Evolutionary conservation across 2,113 vertebrate species (phyloP).

Genomic region (Gambusia affinis): DNA sequence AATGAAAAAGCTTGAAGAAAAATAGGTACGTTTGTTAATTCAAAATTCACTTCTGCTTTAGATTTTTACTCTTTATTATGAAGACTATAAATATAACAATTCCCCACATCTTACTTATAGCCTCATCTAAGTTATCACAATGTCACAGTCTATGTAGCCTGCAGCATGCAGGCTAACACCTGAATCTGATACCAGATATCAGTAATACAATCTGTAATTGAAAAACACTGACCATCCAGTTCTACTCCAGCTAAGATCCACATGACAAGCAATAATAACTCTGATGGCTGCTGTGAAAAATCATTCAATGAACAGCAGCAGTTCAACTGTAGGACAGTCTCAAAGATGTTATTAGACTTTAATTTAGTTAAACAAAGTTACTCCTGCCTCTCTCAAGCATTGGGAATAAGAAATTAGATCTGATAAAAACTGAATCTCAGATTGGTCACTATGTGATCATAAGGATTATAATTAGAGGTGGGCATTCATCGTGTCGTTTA

Average conservation of each 20-base stretch:
- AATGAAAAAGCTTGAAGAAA: neutral
- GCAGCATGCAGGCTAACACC: constrained; percentile 64
- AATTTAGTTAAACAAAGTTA: neutral
- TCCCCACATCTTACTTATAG: neutral
- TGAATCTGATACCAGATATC: constrained; percentile 71
- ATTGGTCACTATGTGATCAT: neutral
- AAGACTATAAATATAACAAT: neutral
- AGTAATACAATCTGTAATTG: constrained; percentile 78
- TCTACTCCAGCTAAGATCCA: constrained; percentile 60
- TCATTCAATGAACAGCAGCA: constrained; percentile 38
- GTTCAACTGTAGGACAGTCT: neutral
- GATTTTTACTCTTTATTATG: no score
- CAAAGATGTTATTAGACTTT: neutral
- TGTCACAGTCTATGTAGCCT: constrained; percentile 28
- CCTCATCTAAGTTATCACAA: constrained; percentile 5
- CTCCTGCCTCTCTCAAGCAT: constrained; percentile 4
- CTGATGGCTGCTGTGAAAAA: constrained; percentile 41
- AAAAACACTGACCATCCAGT: constrained; percentile 75
- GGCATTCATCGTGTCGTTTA: neutral
- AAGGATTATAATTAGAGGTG: neutral
- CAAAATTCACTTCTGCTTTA: neutral
- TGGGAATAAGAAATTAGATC: neutral
- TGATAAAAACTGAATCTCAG: neutral
- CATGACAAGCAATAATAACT: constrained; percentile 63
- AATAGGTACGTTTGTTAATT: neutral